phyloP scores from a whole-genome alignment of 2,113 vertebrate species.

The Lanius ludovicianus region DNA sequence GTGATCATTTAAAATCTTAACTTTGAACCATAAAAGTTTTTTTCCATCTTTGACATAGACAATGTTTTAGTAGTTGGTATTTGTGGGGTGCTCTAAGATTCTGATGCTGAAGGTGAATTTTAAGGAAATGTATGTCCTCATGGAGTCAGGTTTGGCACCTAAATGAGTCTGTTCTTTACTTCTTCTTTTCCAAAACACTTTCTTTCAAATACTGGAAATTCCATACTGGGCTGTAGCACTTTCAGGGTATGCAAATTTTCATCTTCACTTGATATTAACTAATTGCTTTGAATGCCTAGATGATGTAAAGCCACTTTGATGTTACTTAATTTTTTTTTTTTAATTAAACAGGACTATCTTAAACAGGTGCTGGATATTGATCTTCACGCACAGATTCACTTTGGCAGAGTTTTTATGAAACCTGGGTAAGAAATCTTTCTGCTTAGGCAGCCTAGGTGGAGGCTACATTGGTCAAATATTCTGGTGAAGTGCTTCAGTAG shows the following conservation, averaged over 20 bases:
- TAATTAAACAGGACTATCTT: constrained; percentile 91
- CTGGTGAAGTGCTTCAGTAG: not conserved
- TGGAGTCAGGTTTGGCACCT: constrained; percentile 24
- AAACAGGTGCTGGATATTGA: constrained; percentile 99
- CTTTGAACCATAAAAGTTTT: not conserved
- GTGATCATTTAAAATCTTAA: not conserved
- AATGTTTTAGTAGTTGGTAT: not conserved
- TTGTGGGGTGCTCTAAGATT: not conserved
- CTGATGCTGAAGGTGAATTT: not conserved
- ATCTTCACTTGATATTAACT: constrained; percentile 16
- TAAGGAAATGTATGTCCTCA: not conserved
- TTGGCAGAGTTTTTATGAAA: constrained; percentile 99
- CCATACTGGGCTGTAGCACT: not conserved
- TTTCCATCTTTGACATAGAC: not conserved
- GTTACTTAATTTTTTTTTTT: constrained; percentile 43
- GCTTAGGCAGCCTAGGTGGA: not conserved
- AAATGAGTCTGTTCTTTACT: not conserved
- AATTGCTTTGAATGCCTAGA: constrained; percentile 14
- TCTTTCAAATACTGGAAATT: constrained; percentile 2
- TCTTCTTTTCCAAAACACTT: not conserved
- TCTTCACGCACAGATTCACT: constrained; percentile 99
- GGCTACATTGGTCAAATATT: not conserved
- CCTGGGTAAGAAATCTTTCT: constrained; percentile 88
- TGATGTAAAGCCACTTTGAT: constrained; percentile 28
- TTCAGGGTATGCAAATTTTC: not conserved